These are phyloP conservation scores for Tetragnatha versicolor DNA, from an alignment of 1,140 invertebrate species.

Conservation along the genomic window DNA sequence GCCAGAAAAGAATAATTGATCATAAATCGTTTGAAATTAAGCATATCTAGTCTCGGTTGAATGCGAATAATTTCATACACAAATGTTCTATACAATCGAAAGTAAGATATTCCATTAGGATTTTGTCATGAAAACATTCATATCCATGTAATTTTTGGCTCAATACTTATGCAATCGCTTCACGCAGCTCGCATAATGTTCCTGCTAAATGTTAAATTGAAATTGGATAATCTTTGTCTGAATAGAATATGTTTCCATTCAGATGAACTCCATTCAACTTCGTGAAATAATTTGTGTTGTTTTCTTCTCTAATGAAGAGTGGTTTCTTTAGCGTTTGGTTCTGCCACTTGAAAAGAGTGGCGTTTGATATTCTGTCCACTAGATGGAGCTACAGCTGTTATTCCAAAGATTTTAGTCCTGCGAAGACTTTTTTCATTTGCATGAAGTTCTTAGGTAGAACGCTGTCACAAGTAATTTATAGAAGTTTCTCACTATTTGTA, in stretches of 20 bases:
- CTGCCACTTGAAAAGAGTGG: slow-evolving; percentile 5
- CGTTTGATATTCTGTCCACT: slow-evolving; percentile 40
- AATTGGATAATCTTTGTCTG: too few relatives aligned
- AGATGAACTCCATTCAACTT: too few relatives aligned
- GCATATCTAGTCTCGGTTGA: not conserved
- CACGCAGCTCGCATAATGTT: too few relatives aligned
- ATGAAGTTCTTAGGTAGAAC: slow-evolving; percentile 33
- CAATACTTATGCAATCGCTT: too few relatives aligned
- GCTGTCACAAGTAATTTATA: slow-evolving; percentile 12
- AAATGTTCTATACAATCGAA: too few relatives aligned
- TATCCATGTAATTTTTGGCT: slow-evolving; percentile 9
- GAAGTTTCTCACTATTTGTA: slow-evolving; percentile 27
- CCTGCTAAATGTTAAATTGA: too few relatives aligned
- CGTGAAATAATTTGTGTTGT: too few relatives aligned
- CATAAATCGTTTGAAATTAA: not conserved
- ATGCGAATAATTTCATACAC: not conserved
- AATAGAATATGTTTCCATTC: too few relatives aligned
- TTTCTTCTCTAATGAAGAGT: slow-evolving; percentile 37
- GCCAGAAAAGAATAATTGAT: not conserved
- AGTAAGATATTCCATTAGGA: not conserved
- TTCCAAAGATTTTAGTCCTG: slow-evolving; percentile 45
- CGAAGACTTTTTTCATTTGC: slow-evolving; percentile 22
- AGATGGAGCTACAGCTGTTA: slow-evolving; percentile 39
- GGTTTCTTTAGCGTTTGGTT: slow-evolving; percentile 28
- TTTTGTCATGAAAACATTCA: not conserved